These are phyloP conservation scores for Macrophya annulata DNA, from an alignment of 2,888 invertebrate species.

Conservation along the genomic window DNA sequence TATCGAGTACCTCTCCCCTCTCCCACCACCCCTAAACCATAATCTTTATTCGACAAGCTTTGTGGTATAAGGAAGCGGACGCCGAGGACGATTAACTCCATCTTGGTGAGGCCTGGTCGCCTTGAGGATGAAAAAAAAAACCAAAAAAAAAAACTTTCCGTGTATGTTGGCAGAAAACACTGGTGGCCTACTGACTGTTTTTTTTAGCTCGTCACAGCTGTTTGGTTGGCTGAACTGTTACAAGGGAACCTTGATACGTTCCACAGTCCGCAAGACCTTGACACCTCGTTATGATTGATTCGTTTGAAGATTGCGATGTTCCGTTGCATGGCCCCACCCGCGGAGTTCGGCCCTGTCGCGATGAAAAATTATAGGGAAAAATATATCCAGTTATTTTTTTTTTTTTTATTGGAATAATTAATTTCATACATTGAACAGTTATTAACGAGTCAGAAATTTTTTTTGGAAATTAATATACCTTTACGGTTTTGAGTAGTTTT, in stretches of 20 bases:
- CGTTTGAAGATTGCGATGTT: slow-evolving; percentile 76
- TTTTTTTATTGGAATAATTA: background rate
- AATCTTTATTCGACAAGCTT: background rate
- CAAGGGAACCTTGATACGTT: slow-evolving; percentile 80
- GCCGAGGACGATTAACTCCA: slow-evolving; percentile 29
- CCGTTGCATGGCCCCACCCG: slow-evolving; percentile 78
- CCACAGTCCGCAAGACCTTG: slow-evolving; percentile 77
- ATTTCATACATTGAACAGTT: background rate
- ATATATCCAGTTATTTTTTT: background rate
- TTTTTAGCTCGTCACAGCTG: slow-evolving; percentile 79
- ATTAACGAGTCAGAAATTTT: background rate
- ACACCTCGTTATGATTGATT: slow-evolving; percentile 66
- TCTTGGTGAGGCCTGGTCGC: slow-evolving; percentile 54
- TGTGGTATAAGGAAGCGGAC: background rate
- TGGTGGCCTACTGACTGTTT: slow-evolving; percentile 77
- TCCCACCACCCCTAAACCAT: background rate
- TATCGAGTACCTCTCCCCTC: no score
- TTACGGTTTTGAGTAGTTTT: background rate
- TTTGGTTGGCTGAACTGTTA: slow-evolving; percentile 80
- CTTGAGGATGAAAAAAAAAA: slow-evolving; percentile 42
- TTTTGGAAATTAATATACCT: no score
- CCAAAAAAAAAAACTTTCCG: slow-evolving; percentile 46
- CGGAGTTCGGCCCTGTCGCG: slow-evolving; percentile 70
- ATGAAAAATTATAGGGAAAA: slow-evolving; percentile 21
- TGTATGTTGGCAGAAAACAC: slow-evolving; percentile 67